These are phyloP conservation scores for Empis stercorea DNA, from an alignment of 2,888 invertebrate species.

Conservation along the genomic window DNA sequence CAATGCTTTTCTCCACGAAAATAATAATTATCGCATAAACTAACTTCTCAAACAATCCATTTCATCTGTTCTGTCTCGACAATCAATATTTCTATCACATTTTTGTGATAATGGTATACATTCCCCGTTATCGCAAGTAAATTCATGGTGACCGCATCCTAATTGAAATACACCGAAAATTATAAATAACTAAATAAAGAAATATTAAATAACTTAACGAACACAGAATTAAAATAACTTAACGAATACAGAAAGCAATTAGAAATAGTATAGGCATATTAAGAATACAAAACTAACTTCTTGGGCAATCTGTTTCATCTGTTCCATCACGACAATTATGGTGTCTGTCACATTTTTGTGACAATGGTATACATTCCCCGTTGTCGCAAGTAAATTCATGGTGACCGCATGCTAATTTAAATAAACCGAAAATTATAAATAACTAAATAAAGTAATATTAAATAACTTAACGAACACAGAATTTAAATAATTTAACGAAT, in stretches of 20 bases:
- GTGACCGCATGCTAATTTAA: neutral
- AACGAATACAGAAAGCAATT: neutral
- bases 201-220: neutral
- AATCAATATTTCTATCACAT: conserved; percentile 30
- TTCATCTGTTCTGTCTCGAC: conserved; percentile 42
- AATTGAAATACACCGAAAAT: neutral
- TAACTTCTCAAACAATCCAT: conserved; percentile 24
- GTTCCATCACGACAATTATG: conserved; percentile 40
- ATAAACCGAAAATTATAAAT: no score
- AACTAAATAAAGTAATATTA: no score
- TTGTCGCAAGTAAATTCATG: conserved; percentile 9
- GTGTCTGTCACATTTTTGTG: conserved; percentile 9
- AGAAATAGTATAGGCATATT: no score
- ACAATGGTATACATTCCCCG: conserved; percentile 8
- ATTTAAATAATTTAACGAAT: no score
- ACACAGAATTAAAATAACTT: neutral
- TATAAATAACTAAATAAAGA: neutral
- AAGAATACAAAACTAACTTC: neutral
- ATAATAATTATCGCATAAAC: no score
- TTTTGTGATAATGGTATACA: conserved; percentile 6
- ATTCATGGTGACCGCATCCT: conserved; percentile 3
- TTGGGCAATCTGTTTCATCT: conserved; percentile 39
- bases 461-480: no score
- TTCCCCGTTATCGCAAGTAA: conserved; percentile 7
- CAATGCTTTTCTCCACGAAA: neutral